Conservation (phyloP, 2,888 invertebrate genomes). For the Euplexia lucipara region DNA sequence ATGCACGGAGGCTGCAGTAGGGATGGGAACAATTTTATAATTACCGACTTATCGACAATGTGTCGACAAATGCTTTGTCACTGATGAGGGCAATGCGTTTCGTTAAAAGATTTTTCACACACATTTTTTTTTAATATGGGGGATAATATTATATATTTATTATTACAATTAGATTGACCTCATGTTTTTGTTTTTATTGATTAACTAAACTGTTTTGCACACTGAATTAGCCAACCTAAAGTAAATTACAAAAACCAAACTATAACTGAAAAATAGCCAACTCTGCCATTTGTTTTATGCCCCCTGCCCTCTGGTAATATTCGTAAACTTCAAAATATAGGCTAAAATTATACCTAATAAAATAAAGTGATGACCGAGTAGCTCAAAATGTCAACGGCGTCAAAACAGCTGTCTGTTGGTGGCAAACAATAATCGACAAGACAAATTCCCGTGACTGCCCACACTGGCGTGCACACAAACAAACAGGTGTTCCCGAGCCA, state of each 20-base stretch:
- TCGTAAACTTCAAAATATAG: not conserved
- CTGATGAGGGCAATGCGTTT: not conserved
- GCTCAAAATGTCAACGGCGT: slow-evolving; percentile 16
- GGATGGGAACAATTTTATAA: slow-evolving; percentile 28
- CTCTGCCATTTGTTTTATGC: no score
- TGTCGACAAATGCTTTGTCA: slow-evolving; percentile 32
- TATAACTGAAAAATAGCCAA: no score
- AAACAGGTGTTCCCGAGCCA: slow-evolving; percentile 81
- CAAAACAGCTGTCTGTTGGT: slow-evolving; percentile 34
- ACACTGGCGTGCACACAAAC: slow-evolving; percentile 67
- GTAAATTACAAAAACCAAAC: not conserved
- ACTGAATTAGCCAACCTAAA: not conserved
- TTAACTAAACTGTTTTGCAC: not conserved
- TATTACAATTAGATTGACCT: no score
- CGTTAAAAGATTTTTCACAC: not conserved
- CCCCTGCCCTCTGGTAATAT: not conserved
- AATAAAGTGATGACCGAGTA: slow-evolving; percentile 9
- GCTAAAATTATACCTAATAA: not conserved
- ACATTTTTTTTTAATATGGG: no score
- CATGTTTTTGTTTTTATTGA: no score
- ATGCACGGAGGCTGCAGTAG: slow-evolving; percentile 40
- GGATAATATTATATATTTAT: no score
- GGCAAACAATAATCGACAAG: slow-evolving; percentile 51
- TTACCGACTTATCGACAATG: not conserved
- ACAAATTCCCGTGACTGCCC: slow-evolving; percentile 43